phyloP scores from a whole-genome alignment of 1,140 invertebrate genomes.

The Reticulitermes speratus region DNA sequence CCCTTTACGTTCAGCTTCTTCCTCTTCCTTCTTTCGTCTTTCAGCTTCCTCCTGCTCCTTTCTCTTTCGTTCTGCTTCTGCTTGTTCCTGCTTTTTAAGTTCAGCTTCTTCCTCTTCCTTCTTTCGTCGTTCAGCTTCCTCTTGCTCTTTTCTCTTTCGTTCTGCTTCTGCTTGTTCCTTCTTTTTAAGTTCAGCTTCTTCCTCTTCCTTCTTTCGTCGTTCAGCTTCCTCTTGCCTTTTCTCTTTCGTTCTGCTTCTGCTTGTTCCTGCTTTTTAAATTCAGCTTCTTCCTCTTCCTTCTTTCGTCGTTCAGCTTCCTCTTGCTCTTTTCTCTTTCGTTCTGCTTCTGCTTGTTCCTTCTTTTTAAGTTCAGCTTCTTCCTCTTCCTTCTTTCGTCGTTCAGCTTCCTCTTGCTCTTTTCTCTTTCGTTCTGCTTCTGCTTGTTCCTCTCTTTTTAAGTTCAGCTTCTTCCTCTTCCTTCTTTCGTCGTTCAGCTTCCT shows the following conservation, averaged over 20 bases:
- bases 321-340: slow-evolving; percentile 28
- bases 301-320: slow-evolving; percentile 38
- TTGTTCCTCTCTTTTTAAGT: slow-evolving; percentile 19
- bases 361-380: slow-evolving; percentile 37
- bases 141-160: slow-evolving; percentile 29
- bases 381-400: slow-evolving; percentile 36
- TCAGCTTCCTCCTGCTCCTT: slow-evolving; percentile 26
- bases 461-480: slow-evolving; percentile 31
- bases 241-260: neutral
- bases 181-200: neutral
- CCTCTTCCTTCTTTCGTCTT: slow-evolving; percentile 37
- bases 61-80: slow-evolving; percentile 27
- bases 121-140: slow-evolving; percentile 22
- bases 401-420: slow-evolving; percentile 37
- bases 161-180: slow-evolving; percentile 33
- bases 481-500: neutral
- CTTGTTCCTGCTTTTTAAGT: slow-evolving; percentile 35
- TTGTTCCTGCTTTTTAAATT: slow-evolving; percentile 36
- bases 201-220: neutral
- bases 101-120: slow-evolving; percentile 32
- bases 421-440: slow-evolving; percentile 21
- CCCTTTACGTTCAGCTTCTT: slow-evolving; percentile 3
- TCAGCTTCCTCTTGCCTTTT: slow-evolving; percentile 33
- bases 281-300: slow-evolving; percentile 39
- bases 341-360: slow-evolving; percentile 27